These are phyloP conservation scores for Bellardia pandia DNA, from an alignment of 2,888 invertebrate species.

Conservation along the genomic window DNA sequence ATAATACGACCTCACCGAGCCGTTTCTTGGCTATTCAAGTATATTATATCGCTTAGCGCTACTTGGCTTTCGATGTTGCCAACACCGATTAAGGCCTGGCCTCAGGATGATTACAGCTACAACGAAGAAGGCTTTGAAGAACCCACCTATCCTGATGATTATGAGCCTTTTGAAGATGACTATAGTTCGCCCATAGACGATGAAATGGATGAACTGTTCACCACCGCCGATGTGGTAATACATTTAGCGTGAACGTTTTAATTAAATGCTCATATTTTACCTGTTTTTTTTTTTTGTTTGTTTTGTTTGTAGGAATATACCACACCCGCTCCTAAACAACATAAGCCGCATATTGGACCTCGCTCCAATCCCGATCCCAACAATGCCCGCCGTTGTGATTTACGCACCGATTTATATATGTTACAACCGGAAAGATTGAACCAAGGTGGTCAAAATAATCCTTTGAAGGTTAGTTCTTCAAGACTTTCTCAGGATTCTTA, in stretches of 20 bases:
- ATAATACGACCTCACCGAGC: slow-evolving; percentile 79
- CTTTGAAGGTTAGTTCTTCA: slow-evolving; percentile 86
- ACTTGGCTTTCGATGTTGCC: slow-evolving; percentile 83
- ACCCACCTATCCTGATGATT: slow-evolving; percentile 82
- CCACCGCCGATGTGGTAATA: slow-evolving; percentile 82
- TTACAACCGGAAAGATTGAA: slow-evolving; percentile 92
- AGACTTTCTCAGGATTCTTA: background rate
- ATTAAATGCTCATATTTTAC: background rate
- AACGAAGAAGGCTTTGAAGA: slow-evolving; percentile 82
- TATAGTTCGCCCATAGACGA: slow-evolving; percentile 82
- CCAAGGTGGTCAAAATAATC: slow-evolving; percentile 91
- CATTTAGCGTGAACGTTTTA: background rate
- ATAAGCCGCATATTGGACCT: slow-evolving; percentile 80
- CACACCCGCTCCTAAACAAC: slow-evolving; percentile 82
- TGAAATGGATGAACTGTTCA: slow-evolving; percentile 82
- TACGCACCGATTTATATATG: slow-evolving; percentile 93
- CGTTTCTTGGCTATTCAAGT: slow-evolving; percentile 81
- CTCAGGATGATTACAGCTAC: slow-evolving; percentile 82
- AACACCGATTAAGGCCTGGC: slow-evolving; percentile 81
- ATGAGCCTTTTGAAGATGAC: slow-evolving; percentile 82
- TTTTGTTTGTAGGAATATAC: slow-evolving; percentile 79
- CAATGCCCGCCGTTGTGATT: slow-evolving; percentile 92
- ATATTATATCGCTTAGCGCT: slow-evolving; percentile 80
- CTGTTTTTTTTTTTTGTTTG: background rate
- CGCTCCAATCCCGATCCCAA: slow-evolving; percentile 85